Evolutionary conservation across 2,797 vertebrate genomes (phyloP).

Genomic region (Cossypha niveicapilla): DNA sequence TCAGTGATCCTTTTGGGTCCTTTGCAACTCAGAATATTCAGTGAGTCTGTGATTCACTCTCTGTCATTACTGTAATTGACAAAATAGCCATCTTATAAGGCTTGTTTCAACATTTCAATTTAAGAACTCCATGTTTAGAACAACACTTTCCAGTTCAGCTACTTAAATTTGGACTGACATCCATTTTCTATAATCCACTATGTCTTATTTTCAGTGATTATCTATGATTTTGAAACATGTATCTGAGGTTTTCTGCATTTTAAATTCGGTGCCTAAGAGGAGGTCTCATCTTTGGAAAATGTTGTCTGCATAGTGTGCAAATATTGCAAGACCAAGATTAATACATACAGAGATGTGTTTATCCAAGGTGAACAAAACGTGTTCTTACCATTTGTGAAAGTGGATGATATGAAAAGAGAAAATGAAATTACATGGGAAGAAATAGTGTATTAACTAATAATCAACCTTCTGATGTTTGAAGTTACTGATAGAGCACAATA

Average conservation of each 20-base stretch:
- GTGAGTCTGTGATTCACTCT: background rate
- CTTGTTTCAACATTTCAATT: background rate
- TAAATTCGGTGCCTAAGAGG: background rate
- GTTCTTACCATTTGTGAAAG: background rate
- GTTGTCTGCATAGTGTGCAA: background rate
- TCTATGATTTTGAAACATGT: background rate
- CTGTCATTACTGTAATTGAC: background rate
- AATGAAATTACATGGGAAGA: background rate
- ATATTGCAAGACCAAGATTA: background rate
- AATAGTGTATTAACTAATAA: background rate
- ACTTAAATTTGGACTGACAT: background rate
- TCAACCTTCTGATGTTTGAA: background rate
- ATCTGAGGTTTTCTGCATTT: background rate
- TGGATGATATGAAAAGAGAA: background rate
- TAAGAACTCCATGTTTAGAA: background rate
- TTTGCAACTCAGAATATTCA: background rate
- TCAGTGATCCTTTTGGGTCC: background rate
- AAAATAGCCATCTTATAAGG: background rate
- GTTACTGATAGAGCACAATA: background rate
- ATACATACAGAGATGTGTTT: background rate
- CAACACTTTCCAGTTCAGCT: background rate
- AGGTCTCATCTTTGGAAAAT: background rate
- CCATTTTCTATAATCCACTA: background rate
- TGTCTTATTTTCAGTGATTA: background rate
- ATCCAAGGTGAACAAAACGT: background rate